These are phyloP conservation scores for Acronicta aceris DNA, from an alignment of 2,888 invertebrate species.

Conservation along the genomic window DNA sequence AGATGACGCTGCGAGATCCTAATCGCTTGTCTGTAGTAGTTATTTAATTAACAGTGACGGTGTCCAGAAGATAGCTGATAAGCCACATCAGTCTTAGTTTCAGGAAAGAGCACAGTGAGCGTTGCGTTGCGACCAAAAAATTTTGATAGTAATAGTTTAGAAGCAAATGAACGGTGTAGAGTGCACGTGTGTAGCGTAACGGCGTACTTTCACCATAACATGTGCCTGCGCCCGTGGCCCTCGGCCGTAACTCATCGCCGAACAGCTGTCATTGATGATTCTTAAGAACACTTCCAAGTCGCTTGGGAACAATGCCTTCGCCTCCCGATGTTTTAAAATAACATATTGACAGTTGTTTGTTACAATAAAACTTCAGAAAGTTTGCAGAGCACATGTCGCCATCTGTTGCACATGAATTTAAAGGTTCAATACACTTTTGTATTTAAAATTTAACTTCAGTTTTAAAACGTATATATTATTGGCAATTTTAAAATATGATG, in stretches of 20 bases:
- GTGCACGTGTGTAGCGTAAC: conserved; percentile 45
- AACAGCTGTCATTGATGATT: conserved; percentile 64
- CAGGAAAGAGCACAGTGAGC: conserved; percentile 11
- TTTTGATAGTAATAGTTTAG: conserved; percentile 5
- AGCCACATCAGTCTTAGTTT: conserved; percentile 37
- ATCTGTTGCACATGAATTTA: conserved; percentile 14
- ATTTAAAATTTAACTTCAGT: background rate
- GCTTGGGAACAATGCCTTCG: conserved; percentile 51
- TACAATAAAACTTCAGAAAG: conserved; percentile 18
- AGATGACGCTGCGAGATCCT: conserved; percentile 67
- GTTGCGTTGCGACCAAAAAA: conserved; percentile 2
- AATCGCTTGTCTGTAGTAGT: conserved; percentile 63
- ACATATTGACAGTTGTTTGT: conserved; percentile 37
- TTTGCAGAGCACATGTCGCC: conserved; percentile 34
- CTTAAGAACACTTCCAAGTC: conserved; percentile 51
- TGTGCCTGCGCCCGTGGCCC: conserved; percentile 57
- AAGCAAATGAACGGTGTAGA: conserved; percentile 14
- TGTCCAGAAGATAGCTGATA: conserved; percentile 47
- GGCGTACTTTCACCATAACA: conserved; percentile 69
- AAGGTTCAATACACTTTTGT: conserved; percentile 1
- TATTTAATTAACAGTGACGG: conserved; percentile 75
- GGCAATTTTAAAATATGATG: conserved; percentile 34
- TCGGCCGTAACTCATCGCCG: conserved; percentile 62
- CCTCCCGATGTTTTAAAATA: conserved; percentile 48
- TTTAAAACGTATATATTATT: conserved; percentile 5